These are phyloP conservation scores for Acridotheres tristis DNA, from an alignment of 2,797 vertebrate species.

Conservation along the genomic window DNA sequence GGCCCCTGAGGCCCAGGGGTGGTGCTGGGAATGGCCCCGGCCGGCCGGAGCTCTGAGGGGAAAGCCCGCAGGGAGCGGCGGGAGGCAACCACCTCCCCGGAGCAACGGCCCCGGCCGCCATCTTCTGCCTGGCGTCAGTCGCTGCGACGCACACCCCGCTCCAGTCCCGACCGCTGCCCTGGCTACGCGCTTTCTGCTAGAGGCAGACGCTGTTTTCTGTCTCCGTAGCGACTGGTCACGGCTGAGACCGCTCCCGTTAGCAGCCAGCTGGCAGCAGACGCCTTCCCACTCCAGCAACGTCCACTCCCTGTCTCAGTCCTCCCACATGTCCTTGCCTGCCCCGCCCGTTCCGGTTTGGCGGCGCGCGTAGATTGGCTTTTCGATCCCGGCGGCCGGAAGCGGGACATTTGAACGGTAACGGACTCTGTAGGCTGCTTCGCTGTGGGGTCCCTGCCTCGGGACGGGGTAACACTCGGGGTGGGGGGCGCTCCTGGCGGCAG, in stretches of 20 bases:
- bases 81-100: rapidly evolving
- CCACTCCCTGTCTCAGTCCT: rapidly evolving
- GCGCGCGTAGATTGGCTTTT: not conserved
- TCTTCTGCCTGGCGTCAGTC: not conserved
- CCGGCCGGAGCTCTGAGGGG: rapidly evolving
- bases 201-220: rapidly evolving
- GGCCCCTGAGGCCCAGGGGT: rapidly evolving
- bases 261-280: rapidly evolving
- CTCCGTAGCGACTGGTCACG: rapidly evolving
- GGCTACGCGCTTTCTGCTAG: rapidly evolving
- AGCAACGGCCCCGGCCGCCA: not conserved
- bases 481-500: not conserved
- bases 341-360: not conserved
- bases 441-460: rapidly evolving
- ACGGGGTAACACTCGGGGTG: not conserved
- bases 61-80: rapidly evolving
- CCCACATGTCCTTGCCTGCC: rapidly evolving
- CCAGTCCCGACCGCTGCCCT: rapidly evolving
- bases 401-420: constrained; percentile 21
- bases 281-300: rapidly evolving
- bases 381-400: not conserved
- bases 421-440: rapidly evolving
- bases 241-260: rapidly evolving
- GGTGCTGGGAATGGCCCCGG: rapidly evolving
- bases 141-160: rapidly evolving